Conservation (phyloP, 2,888 invertebrate genomes). For the Agapostemon virescens region DNA sequence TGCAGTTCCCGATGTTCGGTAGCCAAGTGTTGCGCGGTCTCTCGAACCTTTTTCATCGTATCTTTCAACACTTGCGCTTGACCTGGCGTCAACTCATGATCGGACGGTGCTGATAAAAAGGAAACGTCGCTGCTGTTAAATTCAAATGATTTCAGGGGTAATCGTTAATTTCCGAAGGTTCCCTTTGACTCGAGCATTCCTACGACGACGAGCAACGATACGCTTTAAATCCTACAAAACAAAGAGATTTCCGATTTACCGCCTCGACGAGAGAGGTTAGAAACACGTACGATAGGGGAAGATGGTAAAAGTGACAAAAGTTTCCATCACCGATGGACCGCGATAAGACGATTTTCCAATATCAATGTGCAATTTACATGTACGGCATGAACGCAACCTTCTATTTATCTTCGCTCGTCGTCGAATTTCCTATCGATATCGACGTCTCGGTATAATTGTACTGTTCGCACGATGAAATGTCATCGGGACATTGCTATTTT, state of each 20-base stretch:
- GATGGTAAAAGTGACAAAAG: neutral
- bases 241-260: neutral
- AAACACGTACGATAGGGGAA: neutral
- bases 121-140: neutral
- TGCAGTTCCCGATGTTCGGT: conserved; percentile 93
- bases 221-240: neutral
- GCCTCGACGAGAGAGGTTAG: conserved; percentile 14
- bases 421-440: neutral
- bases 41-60: conserved; percentile 89
- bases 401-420: neutral
- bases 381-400: no score
- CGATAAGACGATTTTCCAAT: neutral
- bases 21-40: conserved; percentile 90
- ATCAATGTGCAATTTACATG: neutral
- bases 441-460: neutral
- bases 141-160: neutral
- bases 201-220: neutral
- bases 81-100: conserved; percentile 85
- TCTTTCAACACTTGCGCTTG: conserved; percentile 89
- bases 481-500: conserved; percentile 65
- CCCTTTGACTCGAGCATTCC: neutral
- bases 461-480: conserved; percentile 31
- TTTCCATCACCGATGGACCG: conserved; percentile 3
- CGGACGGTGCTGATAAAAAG: conserved; percentile 83
- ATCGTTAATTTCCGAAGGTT: neutral